Base-by-base conservation (phyloP, 2,113 vertebrate genomes). In the Lichenostomus cassidix region DNA sequence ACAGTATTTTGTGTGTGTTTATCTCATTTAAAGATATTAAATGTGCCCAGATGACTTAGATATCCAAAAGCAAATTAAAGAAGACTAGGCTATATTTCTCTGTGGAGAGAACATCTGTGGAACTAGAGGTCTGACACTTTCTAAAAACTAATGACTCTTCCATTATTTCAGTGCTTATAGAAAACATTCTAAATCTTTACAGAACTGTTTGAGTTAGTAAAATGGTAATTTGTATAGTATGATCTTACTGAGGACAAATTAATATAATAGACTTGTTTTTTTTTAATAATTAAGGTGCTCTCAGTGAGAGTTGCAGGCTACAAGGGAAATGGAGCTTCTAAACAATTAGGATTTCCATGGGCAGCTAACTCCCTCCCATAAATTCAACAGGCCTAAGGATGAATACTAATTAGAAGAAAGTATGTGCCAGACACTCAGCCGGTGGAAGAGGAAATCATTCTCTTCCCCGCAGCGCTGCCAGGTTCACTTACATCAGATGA, bases 351-450 rank as follows among this genome's bases (percentile, higher is more conserved):
- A 49, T 27, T 90, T 94, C 49, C 50, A 81, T 46, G 31, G 76
- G 47, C 46, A 90, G 55, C 70, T 80, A 62, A 33, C 42, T 91
- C 83, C 63, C 39, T 82, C 81, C 81, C 58, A 76, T 29, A 88
- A 94, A 91, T 84, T 82, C 64, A 90, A 7, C 21, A 73, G 80
- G 46, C 53, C 39, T 89, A 53, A 89, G 83, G 94, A 95, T 73
- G 88, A 92, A 94, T 87, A 49, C 60, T 93, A 90, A 93, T 91
- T 80, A 91, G 69, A 47, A 90, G 74, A 73, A 96, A 89, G 49
- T 39, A 87, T 42, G 73, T 92, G 92, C 92, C 93, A 95, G 90
- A 74, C 83, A 77, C 79, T 94, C 71, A 92, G 79, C 59, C 5
- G 39, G 74, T 85, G 71, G 76, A 75, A 85, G 87, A 93, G 92